Conservation (phyloP, 2,888 invertebrate species). For the Drosophila paranaensis region DNA sequence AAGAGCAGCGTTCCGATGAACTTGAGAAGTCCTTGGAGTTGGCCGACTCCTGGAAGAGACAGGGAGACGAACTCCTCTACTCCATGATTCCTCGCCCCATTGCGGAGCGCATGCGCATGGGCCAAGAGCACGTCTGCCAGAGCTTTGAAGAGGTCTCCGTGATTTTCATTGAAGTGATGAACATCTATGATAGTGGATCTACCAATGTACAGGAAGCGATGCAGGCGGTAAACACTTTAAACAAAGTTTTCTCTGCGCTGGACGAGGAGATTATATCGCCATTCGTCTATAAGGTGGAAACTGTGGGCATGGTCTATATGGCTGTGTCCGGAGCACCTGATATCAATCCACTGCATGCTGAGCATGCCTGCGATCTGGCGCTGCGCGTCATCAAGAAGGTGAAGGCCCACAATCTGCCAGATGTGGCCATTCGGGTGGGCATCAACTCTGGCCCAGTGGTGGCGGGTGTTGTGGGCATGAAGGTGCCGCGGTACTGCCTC, state of each 20-base stretch:
- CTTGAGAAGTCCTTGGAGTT: slow-evolving; percentile 91
- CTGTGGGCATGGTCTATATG: slow-evolving; percentile 96
- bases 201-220: slow-evolving; percentile 86
- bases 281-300: slow-evolving; percentile 96
- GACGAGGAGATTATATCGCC: slow-evolving; percentile 93
- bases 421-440: slow-evolving; percentile 87
- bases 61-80: slow-evolving; percentile 94
- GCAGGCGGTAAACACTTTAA: slow-evolving; percentile 94
- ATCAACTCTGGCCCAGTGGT: slow-evolving; percentile 95
- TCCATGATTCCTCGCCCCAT: slow-evolving; percentile 96
- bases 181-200: slow-evolving; percentile 80
- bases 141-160: slow-evolving; percentile 86
- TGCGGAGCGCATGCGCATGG: slow-evolving; percentile 91
- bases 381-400: slow-evolving; percentile 90
- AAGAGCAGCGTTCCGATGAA: slow-evolving; percentile 91
- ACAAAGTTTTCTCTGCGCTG: slow-evolving; percentile 93
- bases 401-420: slow-evolving; percentile 87
- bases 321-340: slow-evolving; percentile 95
- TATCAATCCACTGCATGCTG: slow-evolving; percentile 89
- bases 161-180: slow-evolving; percentile 83
- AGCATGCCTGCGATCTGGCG: slow-evolving; percentile 91
- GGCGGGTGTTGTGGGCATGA: slow-evolving; percentile 93
- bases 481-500: slow-evolving; percentile 94
- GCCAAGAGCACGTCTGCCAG: slow-evolving; percentile 92
- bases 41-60: slow-evolving; percentile 93